These are phyloP conservation scores for Podargus strigoides DNA, from an alignment of 2,797 vertebrate species.

Conservation along the genomic window DNA sequence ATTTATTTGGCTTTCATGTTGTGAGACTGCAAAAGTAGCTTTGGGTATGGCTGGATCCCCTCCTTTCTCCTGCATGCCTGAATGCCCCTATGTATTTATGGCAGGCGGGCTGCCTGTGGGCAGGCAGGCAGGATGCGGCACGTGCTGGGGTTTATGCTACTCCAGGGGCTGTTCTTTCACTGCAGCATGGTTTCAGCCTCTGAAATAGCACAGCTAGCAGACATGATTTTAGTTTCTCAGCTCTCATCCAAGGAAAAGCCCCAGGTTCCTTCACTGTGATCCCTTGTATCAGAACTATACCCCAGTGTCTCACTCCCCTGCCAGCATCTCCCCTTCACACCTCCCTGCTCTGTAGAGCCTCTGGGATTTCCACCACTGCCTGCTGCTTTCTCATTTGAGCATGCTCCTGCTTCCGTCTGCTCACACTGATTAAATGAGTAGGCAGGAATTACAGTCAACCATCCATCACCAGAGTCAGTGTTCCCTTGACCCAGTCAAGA, in stretches of 20 bases:
- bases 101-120: background rate
- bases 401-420: background rate
- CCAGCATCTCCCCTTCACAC: background rate
- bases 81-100: background rate
- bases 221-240: background rate
- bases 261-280: background rate
- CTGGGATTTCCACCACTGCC: background rate
- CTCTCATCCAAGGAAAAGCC: background rate
- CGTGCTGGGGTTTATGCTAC: background rate
- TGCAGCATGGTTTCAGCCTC: background rate
- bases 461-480: background rate
- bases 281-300: background rate
- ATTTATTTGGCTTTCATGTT: slow-evolving; percentile 17
- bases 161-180: background rate
- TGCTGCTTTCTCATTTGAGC: background rate
- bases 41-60: background rate
- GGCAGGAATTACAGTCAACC: slow-evolving; percentile 40
- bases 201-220: background rate
- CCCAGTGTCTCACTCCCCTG: background rate
- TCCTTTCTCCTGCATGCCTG: background rate
- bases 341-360: background rate
- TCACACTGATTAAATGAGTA: slow-evolving; percentile 8
- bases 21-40: background rate
- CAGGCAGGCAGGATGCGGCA: background rate
- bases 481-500: slow-evolving; percentile 11